Evolutionary conservation across 35 echinoderm and acorn worm genomes (phyloP).

Genomic region (Heliocidaris erythrogramma): DNA sequence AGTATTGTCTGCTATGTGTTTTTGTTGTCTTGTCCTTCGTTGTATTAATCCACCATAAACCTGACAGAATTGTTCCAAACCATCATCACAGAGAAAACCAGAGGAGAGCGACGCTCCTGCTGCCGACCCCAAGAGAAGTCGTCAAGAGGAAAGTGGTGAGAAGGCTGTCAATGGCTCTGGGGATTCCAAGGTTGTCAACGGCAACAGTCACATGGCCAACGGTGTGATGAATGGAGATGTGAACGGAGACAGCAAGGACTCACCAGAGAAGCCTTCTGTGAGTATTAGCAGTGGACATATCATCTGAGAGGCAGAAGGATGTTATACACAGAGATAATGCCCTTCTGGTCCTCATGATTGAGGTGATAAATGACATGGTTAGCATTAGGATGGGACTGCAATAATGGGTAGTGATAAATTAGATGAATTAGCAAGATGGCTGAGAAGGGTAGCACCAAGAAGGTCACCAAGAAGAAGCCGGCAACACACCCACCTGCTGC

Average conservation of each 20-base stretch:
- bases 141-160: slow-evolving; percentile 9
- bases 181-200: slow-evolving; percentile 50
- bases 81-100: slow-evolving; percentile 75
- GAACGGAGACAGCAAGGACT: slow-evolving; percentile 50
- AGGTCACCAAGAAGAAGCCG: too few relatives aligned
- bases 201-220: slow-evolving; percentile 23
- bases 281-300: neutral
- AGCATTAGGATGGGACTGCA: too few relatives aligned
- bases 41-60: neutral
- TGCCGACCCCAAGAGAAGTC: slow-evolving; percentile 50
- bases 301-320: too few relatives aligned
- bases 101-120: slow-evolving; percentile 51
- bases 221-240: neutral
- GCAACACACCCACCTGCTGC: too few relatives aligned
- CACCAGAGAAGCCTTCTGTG: slow-evolving; percentile 54
- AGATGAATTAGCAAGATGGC: too few relatives aligned
- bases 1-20: neutral
- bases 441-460: too few relatives aligned
- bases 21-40: neutral
- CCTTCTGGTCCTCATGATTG: too few relatives aligned
- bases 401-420: too few relatives aligned
- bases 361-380: too few relatives aligned
- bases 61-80: slow-evolving; percentile 34
- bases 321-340: too few relatives aligned
- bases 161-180: slow-evolving; percentile 49